Evolutionary conservation across 2,888 invertebrate genomes (phyloP).

Genomic region (Mellilla xanthometata): DNA sequence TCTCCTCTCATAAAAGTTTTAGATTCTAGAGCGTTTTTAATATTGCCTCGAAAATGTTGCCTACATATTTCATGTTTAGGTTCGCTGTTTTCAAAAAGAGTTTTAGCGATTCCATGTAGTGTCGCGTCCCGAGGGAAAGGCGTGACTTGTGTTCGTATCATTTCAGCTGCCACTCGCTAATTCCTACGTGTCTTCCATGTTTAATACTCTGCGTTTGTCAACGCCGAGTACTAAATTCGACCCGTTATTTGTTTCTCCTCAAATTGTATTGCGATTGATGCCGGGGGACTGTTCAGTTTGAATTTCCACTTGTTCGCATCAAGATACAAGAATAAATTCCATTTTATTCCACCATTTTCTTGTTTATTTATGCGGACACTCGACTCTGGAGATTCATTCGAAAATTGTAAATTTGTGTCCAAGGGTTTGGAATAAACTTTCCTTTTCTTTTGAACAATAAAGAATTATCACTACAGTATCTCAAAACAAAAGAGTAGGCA

Average conservation of each 20-base stretch:
- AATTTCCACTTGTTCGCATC: slow-evolving; percentile 21
- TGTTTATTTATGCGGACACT: slow-evolving; percentile 12
- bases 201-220: slow-evolving; percentile 10
- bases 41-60: not conserved
- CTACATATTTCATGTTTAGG: not conserved
- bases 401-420: slow-evolving; percentile 6
- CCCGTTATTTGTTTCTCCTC: slow-evolving; percentile 17
- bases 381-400: slow-evolving; percentile 9
- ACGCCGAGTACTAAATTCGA: slow-evolving; percentile 9
- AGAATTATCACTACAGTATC: too few species aligned
- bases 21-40: too few species aligned
- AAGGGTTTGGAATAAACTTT: too few species aligned
- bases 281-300: slow-evolving; percentile 21
- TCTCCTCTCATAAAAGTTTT: slow-evolving; percentile 1
- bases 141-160: slow-evolving; percentile 40
- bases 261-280: slow-evolving; percentile 17
- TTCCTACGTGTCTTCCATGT: slow-evolving; percentile 29
- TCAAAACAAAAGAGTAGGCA: too few species aligned
- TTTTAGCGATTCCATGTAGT: slow-evolving; percentile 40
- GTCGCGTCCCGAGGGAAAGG: slow-evolving; percentile 31
- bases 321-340: slow-evolving; percentile 14
- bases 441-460: too few species aligned
- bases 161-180: slow-evolving; percentile 31
- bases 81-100: slow-evolving; percentile 23
- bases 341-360: slow-evolving; percentile 15